A percentile compares a stretch with the other conserved stretches of the same genome.
Evolutionary conservation across 2,888 invertebrate genomes (phyloP).

Genomic region (Acleris laterana): DNA sequence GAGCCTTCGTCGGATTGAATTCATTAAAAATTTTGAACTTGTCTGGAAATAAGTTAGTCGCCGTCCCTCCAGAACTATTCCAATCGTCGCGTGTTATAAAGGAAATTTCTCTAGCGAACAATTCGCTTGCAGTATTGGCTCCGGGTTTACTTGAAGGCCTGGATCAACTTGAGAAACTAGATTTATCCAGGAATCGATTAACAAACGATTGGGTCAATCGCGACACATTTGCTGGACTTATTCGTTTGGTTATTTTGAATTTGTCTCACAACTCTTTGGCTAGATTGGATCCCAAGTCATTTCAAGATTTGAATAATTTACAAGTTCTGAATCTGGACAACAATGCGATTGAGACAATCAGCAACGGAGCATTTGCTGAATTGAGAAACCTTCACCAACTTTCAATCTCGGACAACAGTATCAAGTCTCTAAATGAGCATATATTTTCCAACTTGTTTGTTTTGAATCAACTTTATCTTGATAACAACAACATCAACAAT

Average conservation of each 20-base stretch:
- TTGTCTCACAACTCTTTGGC: slow-evolving; percentile 88
- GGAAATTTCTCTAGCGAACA: slow-evolving; percentile 90
- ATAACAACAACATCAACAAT: slow-evolving; percentile 87
- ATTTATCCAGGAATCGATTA: slow-evolving; percentile 89
- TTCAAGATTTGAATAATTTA: slow-evolving; percentile 89
- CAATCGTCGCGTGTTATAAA: slow-evolving; percentile 88
- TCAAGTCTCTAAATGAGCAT: slow-evolving; percentile 87
- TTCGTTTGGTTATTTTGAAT: slow-evolving; percentile 89
- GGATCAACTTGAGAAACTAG: slow-evolving; percentile 89
- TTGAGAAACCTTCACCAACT: slow-evolving; percentile 90
- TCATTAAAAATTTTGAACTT: slow-evolving; percentile 89
- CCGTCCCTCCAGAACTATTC: slow-evolving; percentile 91
- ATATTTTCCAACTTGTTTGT: slow-evolving; percentile 90
- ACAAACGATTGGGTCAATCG: slow-evolving; percentile 90
- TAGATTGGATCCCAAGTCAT: slow-evolving; percentile 88
- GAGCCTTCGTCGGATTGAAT: slow-evolving; percentile 88
- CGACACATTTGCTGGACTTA: slow-evolving; percentile 90
- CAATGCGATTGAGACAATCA: slow-evolving; percentile 88
- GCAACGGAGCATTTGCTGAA: slow-evolving; percentile 89
- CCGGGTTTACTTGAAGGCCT: slow-evolving; percentile 90
- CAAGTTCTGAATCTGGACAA: slow-evolving; percentile 90
- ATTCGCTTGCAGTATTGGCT: slow-evolving; percentile 90
- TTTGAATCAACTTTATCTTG: slow-evolving; percentile 88
- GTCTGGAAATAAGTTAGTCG: slow-evolving; percentile 91
- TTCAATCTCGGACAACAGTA: slow-evolving; percentile 88